phyloP scores from a whole-genome alignment of 2,797 vertebrate species.

The Rhinophrynus dorsalis region DNA sequence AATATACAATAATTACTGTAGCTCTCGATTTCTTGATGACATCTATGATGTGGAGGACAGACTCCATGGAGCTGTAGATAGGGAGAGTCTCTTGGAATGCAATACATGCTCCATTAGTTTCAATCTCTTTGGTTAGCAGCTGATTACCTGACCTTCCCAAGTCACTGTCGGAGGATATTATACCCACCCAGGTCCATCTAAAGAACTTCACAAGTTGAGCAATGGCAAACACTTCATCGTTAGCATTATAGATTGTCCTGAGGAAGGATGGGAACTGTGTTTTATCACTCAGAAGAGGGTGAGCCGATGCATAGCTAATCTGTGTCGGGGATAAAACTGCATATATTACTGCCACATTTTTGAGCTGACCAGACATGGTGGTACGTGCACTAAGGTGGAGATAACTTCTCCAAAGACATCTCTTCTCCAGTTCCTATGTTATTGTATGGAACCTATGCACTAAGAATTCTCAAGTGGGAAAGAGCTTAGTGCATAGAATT shows the following conservation, averaged over 20 bases:
- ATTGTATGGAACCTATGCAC: no score
- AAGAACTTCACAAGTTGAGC: not conserved
- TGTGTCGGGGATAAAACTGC: no score
- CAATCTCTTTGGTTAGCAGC: not conserved
- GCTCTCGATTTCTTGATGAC: constrained; percentile 4
- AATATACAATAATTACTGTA: constrained; percentile 11
- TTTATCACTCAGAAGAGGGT: not conserved
- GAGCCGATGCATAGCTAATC: constrained; percentile 5
- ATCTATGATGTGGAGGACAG: not conserved
- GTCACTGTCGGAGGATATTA: not conserved
- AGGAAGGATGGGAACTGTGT: constrained; percentile 9
- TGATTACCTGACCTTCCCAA: not conserved
- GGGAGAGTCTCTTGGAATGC: not conserved
- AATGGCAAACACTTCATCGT: not conserved
- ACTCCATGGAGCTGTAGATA: not conserved
- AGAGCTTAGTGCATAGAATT: no score
- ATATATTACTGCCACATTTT: no score
- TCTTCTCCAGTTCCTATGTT: no score
- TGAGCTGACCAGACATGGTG: no score
- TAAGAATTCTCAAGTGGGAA: no score
- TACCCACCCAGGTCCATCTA: not conserved
- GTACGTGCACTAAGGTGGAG: no score
- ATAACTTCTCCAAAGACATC: no score
- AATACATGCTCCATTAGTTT: not conserved
- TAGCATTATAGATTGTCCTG: not conserved